These are phyloP conservation scores for Paraescarpia echinospica DNA, from an alignment of 1,140 invertebrate genomes.

Conservation along the genomic window DNA sequence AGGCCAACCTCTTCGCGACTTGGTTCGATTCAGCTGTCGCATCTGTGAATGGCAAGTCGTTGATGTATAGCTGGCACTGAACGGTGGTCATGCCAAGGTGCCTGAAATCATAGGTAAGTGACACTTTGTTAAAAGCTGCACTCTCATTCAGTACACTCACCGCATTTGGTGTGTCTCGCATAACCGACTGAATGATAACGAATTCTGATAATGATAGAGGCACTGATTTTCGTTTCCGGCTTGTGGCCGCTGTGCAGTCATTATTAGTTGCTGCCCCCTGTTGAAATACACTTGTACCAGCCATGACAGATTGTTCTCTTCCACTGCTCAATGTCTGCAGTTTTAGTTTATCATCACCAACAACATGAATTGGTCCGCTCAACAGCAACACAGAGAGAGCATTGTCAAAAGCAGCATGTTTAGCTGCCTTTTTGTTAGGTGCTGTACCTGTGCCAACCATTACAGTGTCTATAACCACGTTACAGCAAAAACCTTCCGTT, in stretches of 20 bases:
- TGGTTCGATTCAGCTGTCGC: constrained; percentile 28
- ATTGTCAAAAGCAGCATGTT: constrained; percentile 41
- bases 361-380: constrained; percentile 36
- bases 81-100: constrained; percentile 6
- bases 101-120: constrained; percentile 35
- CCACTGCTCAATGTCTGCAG: neutral
- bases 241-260: neutral
- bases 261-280: neutral
- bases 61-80: constrained; percentile 38
- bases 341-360: constrained; percentile 31
- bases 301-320: neutral
- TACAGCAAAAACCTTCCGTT: constrained; percentile 34
- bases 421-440: constrained; percentile 40
- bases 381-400: constrained; percentile 37
- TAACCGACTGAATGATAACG: neutral
- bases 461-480: constrained; percentile 35
- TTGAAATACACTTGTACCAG: neutral
- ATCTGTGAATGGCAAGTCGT: constrained; percentile 33
- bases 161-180: constrained; percentile 21
- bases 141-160: constrained; percentile 33
- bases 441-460: constrained; percentile 32
- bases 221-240: constrained; percentile 2
- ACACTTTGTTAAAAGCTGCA: constrained; percentile 40
- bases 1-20: constrained; percentile 37
- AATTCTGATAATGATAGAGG: neutral